Evolutionary conservation across 2,797 vertebrate genomes (phyloP).

Genomic region (Arrhamphus sclerolepis): DNA sequence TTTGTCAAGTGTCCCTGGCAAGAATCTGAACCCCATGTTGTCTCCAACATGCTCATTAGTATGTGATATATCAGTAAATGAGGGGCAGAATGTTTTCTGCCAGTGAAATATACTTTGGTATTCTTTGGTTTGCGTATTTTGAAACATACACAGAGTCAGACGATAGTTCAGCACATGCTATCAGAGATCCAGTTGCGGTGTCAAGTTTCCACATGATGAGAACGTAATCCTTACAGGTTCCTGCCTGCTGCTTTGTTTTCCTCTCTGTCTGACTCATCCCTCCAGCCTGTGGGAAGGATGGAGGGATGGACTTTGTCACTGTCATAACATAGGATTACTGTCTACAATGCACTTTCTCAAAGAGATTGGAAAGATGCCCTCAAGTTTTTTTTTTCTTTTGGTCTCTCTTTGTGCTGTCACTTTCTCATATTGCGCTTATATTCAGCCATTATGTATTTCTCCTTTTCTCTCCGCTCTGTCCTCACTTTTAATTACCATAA

Average conservation of each 20-base stretch:
- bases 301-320: slow-evolving; percentile 58
- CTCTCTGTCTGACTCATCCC: slow-evolving; percentile 66
- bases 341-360: slow-evolving; percentile 59
- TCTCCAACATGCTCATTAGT: too few relatives aligned
- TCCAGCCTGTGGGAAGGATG: slow-evolving; percentile 73
- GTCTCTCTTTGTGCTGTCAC: slow-evolving; percentile 44
- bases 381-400: slow-evolving; percentile 46
- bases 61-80: too few relatives aligned
- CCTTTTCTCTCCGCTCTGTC: neutral
- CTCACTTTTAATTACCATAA: neutral
- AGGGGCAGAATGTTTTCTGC: too few relatives aligned
- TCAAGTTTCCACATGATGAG: slow-evolving; percentile 68
- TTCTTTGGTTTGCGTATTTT: neutral
- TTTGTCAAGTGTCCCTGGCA: too few relatives aligned
- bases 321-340: slow-evolving; percentile 71
- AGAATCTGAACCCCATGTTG: too few relatives aligned
- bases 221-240: slow-evolving; percentile 70
- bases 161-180: slow-evolving; percentile 31
- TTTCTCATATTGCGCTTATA: slow-evolving; percentile 53
- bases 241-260: slow-evolving; percentile 73
- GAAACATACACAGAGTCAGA: slow-evolving; percentile 16
- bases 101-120: neutral
- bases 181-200: slow-evolving; percentile 48
- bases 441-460: slow-evolving; percentile 13
- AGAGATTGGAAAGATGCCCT: slow-evolving; percentile 52